Evolutionary conservation across 1,140 invertebrate genomes (phyloP).

Genomic region (Choristoneura fumiferana): DNA sequence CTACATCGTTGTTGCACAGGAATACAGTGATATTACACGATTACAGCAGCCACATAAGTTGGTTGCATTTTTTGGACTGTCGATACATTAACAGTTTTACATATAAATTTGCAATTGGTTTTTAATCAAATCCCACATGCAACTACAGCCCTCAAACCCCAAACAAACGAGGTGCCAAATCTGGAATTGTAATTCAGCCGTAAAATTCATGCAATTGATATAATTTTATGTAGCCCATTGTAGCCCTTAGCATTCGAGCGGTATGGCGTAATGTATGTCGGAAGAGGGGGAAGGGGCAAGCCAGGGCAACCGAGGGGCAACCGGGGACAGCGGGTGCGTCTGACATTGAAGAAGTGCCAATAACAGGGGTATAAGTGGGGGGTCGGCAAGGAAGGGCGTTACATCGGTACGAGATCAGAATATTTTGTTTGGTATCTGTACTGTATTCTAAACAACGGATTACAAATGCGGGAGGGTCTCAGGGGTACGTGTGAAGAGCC

Average conservation of each 20-base stretch:
- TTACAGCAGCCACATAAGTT: neutral
- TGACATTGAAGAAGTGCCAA: constrained; percentile 80
- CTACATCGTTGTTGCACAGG: neutral
- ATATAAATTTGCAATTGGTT: constrained; percentile 12
- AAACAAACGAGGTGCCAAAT: constrained; percentile 56
- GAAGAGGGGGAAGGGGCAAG: constrained; percentile 32
- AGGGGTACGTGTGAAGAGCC: constrained; percentile 33
- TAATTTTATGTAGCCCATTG: constrained; percentile 64
- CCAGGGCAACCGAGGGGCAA: constrained; percentile 48
- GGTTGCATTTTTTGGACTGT: neutral
- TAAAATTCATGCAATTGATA: constrained; percentile 70
- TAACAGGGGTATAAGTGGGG: constrained; percentile 79
- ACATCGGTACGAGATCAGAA: constrained; percentile 75
- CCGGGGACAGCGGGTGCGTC: constrained; percentile 73
- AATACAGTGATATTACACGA: neutral
- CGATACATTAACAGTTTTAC: neutral
- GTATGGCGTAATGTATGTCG: constrained; percentile 62
- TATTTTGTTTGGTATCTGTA: constrained; percentile 65
- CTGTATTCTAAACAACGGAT: constrained; percentile 68
- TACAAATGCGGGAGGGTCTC: constrained; percentile 66
- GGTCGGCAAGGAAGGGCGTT: constrained; percentile 65
- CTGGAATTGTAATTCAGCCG: constrained; percentile 64
- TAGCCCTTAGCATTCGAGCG: constrained; percentile 54
- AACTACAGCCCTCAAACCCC: constrained; percentile 4
- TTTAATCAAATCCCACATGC: constrained; percentile 10